Percentiles rank a stretch among this genome's conserved stretches.
Evolutionary conservation across 2,797 vertebrate species (phyloP).

Genomic region (Enteromius fasciolatus): DNA sequence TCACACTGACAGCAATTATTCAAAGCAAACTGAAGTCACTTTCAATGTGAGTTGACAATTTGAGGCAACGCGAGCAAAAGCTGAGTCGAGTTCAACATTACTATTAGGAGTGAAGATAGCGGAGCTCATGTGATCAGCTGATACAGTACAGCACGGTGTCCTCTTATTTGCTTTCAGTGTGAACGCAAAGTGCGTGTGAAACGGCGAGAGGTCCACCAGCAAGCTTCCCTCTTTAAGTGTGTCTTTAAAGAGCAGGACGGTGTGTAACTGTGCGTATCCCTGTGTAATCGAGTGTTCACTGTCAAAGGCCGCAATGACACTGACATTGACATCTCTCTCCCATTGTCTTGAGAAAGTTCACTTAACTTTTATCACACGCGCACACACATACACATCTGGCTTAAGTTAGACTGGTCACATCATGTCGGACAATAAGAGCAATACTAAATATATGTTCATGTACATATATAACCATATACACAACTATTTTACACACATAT

Average conservation of each 20-base stretch:
- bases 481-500: conserved; percentile 48
- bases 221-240: conserved; percentile 7
- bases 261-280: conserved; percentile 17
- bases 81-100: background rate
- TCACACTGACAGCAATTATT: conserved; percentile 17
- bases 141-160: conserved; percentile 1
- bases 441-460: conserved; percentile 55
- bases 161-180: conserved; percentile 22
- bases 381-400: conserved; percentile 15
- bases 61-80: background rate
- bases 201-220: conserved; percentile 11
- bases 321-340: conserved; percentile 16
- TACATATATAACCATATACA: conserved; percentile 54
- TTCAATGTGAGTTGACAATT: conserved; percentile 1
- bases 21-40: background rate
- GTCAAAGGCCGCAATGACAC: conserved; percentile 32
- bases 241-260: conserved; percentile 13
- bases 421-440: conserved; percentile 53
- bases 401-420: conserved; percentile 62
- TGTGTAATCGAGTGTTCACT: conserved; percentile 29
- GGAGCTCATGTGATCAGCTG: conserved; percentile 1
- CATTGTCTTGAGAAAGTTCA: conserved; percentile 37
- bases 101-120: background rate
- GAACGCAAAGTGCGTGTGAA: conserved; percentile 34
- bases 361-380: conserved; percentile 36